Evolutionary conservation across 2,888 invertebrate genomes (phyloP), one percentile per base, ranked within the genome.

Genomic region (Terebella lapidaria): DNA sequence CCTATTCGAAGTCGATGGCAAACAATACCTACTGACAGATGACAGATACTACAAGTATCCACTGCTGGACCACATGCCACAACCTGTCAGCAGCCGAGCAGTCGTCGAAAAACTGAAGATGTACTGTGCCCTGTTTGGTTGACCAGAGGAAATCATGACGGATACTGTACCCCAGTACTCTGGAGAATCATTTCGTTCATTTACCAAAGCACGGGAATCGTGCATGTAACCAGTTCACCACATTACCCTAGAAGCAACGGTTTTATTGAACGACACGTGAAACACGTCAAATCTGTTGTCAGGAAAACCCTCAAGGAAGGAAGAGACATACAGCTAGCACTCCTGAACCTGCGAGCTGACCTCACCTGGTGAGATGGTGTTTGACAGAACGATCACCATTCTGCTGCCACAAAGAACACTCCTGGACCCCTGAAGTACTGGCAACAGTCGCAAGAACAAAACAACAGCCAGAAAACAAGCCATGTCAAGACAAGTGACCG

Each of bases 1-100:
- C 29, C 25, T 60, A 24, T 60, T 62, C 54, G 30, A 60, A 47
- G 27, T 60, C 24, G 54, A 45, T 3, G 45, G 20, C 22, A 10
- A 20, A 20, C 15, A 49, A 20, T 18, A 18, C 22, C 18, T 49
- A 18, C 49, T 18, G 18, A 49, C 49, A 18, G 49, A 18, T 15
- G 22, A 49, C 49, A 10, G 22, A 20, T 49, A 49, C 49, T 18
- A 5, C 49, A 49, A 20, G 20, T 49, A 49, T 20, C 49, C 49
- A 20, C 20, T 49, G 15, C 18, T 49, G 5, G 22, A 49, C 5
- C 18, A 49, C 5, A 20, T 49, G 22, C 22, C 15, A 18, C 5
- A 10, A 10, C 20, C 42, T 15, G 30, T 35, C 2, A 35, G 20
- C 42, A 35, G 27, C 28, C 26, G 28, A 2, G n/a, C 1, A 15